These are phyloP conservation scores for Colaptes auratus DNA, from an alignment of 2,113 vertebrate species.

Conservation along the genomic window DNA sequence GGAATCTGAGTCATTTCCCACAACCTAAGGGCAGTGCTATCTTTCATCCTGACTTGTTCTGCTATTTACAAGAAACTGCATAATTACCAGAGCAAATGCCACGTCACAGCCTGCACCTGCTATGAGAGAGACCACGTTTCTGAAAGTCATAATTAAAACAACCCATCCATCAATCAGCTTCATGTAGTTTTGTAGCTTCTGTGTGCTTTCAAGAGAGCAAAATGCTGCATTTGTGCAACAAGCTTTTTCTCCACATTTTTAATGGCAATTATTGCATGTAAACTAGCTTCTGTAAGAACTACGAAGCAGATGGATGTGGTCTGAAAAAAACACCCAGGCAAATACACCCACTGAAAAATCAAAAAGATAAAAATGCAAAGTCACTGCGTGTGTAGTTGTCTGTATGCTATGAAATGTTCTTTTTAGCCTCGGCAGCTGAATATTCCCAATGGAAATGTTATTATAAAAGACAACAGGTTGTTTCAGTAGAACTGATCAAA, in stretches of 20 bases:
- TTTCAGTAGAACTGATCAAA: conserved; percentile 59
- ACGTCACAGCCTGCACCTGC: conserved; percentile 66
- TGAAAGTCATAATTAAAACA: conserved; percentile 56
- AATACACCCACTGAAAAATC: conserved; percentile 62
- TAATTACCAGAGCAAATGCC: conserved; percentile 72
- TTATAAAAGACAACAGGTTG: conserved; percentile 58
- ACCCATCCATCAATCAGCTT: not conserved
- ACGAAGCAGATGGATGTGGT: conserved; percentile 45
- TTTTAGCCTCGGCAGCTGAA: conserved; percentile 32
- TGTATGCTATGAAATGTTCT: conserved; percentile 28
- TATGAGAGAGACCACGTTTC: conserved; percentile 25
- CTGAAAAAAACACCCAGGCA: conserved; percentile 19
- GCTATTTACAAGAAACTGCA: conserved; percentile 63
- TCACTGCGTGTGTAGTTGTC: conserved; percentile 40
- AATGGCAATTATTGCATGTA: conserved; percentile 59
- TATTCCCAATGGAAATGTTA: conserved; percentile 55
- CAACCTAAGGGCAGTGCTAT: conserved; percentile 58
- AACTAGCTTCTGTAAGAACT: conserved; percentile 30
- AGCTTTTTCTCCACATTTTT: conserved; percentile 21
- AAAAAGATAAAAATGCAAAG: conserved; percentile 66
- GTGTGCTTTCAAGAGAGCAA: conserved; percentile 11
- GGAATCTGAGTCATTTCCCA: conserved; percentile 46
- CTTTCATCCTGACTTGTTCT: conserved; percentile 63
- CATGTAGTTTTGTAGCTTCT: conserved; percentile 6
- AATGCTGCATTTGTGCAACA: not conserved